Evolutionary conservation across 2,113 vertebrate species (phyloP), one percentile per base, ranked within the genome.

Genomic region (Nannospalax galili): DNA sequence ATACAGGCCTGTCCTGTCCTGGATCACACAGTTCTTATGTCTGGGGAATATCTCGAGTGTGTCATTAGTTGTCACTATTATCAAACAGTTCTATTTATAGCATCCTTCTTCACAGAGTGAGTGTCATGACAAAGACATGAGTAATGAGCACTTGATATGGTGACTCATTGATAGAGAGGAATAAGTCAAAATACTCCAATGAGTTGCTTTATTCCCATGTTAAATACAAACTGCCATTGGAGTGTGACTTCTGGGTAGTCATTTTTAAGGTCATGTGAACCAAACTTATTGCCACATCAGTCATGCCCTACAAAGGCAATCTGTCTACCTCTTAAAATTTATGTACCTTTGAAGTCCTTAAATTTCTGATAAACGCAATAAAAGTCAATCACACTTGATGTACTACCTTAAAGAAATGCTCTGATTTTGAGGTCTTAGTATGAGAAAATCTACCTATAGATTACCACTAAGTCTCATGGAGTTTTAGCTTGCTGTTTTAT

Each of bases 21-120:
- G 28, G 20, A 60, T 88, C 15, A 35, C 40, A 75, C 10, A 32
- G 93, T 93, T 93, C 32, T 94, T 56, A 75, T 96, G n/a, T 86
- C 58, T 74, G 70, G 42, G 95, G 52, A 62, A 11, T 45, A 32
- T 95, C 56, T 97, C 73, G 69, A 52, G 32, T n/a, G 17, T 93
- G 73, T 84, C 45, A 22, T n/a, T 69, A 56, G 12, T 84, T 84
- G 86, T 94, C 64, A 24, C 4, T 52, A 45, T 60, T 35, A 69
- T 88, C 85, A 88, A 69, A 40, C 1, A n/a, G 67, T 90, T 94
- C 17, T 82, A 35, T 75, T 85, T 42, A 64, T 22, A 69, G 32
- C 11, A 7, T 37, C 45, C 62, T 75, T 86, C 35, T 62, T 42
- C 37, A 26, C 42, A 45, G 79, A 30, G 9, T 56, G 45, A 89